Percentiles rank a stretch among this genome's conserved stretches.
These are phyloP conservation scores for Synergus japonicus DNA, from an alignment of 2,888 invertebrate genomes.

Conservation along the genomic window DNA sequence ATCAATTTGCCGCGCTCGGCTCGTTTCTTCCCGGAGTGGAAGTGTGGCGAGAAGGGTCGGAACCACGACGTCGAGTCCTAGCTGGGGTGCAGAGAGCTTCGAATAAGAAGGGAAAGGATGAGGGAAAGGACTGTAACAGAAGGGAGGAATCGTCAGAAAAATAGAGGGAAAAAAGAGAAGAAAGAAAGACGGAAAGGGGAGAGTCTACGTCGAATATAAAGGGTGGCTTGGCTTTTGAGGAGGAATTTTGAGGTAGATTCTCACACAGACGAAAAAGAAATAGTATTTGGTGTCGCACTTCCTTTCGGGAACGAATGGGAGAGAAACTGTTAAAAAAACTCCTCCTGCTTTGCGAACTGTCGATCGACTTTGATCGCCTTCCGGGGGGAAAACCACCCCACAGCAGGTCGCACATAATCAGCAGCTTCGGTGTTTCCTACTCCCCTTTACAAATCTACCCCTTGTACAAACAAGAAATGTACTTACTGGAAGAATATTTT, in stretches of 20 bases:
- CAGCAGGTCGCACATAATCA: constrained; percentile 29
- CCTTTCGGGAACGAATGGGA: constrained; percentile 49
- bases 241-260: constrained; percentile 63
- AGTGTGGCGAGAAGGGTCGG: constrained; percentile 36
- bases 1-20: constrained; percentile 72
- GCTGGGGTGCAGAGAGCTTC: constrained; percentile 25
- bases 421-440: constrained; percentile 31
- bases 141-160: constrained; percentile 47
- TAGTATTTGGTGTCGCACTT: constrained; percentile 53
- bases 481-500: constrained; percentile 32
- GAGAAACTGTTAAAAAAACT: constrained; percentile 65
- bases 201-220: constrained; percentile 51
- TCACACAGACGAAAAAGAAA: constrained; percentile 57
- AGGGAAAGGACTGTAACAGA: constrained; percentile 44
- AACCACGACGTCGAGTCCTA: constrained; percentile 17
- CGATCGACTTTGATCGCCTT: constrained; percentile 60
- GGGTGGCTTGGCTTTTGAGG: constrained; percentile 55
- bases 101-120: constrained; percentile 45
- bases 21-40: constrained; percentile 54
- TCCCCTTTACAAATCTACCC: constrained; percentile 40
- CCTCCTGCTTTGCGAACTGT: constrained; percentile 48
- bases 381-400: constrained; percentile 36
- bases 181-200: constrained; percentile 50
- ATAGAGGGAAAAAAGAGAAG: constrained; percentile 57
- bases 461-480: constrained; percentile 39